Conservation (phyloP, 2,113 vertebrate species). For the Sapayoa aenigma region DNA sequence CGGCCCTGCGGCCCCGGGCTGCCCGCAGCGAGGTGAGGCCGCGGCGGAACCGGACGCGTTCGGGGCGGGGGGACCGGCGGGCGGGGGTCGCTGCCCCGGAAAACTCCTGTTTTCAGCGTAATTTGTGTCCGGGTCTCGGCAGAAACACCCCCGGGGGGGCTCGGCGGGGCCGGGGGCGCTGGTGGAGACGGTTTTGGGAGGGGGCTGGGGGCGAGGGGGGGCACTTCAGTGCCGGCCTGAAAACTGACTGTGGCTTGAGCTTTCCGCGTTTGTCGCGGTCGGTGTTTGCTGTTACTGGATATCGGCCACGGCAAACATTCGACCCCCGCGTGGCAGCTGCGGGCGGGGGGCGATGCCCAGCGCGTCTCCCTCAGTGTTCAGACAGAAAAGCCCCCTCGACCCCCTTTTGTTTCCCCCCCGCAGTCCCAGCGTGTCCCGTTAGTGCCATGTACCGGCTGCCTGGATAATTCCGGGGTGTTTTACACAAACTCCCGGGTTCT, state of each 20-base stretch:
- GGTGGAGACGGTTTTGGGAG: neutral
- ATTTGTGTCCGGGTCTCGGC: no score
- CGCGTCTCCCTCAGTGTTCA: neutral
- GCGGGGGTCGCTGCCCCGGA: no score
- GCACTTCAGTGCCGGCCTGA: neutral
- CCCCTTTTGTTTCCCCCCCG: neutral
- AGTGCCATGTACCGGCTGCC: neutral
- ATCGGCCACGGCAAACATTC: neutral
- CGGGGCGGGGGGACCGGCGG: no score
- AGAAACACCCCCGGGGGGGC: no score
- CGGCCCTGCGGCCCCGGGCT: neutral
- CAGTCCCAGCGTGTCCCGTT: accelerated
- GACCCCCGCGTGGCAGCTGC: neutral
- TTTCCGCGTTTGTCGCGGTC: neutral
- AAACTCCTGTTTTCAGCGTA: no score
- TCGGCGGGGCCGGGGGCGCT: neutral
- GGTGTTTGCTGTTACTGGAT: neutral
- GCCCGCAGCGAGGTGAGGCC: neutral
- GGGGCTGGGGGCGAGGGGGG: no score
- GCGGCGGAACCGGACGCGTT: no score
- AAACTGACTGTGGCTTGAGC: neutral
- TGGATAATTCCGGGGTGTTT: neutral
- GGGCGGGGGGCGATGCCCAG: neutral
- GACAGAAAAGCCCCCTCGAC: neutral
- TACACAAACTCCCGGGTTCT: neutral